These are phyloP conservation scores for Pterocles orientalis DNA, from an alignment of 2,113 vertebrate species.

Conservation along the genomic window DNA sequence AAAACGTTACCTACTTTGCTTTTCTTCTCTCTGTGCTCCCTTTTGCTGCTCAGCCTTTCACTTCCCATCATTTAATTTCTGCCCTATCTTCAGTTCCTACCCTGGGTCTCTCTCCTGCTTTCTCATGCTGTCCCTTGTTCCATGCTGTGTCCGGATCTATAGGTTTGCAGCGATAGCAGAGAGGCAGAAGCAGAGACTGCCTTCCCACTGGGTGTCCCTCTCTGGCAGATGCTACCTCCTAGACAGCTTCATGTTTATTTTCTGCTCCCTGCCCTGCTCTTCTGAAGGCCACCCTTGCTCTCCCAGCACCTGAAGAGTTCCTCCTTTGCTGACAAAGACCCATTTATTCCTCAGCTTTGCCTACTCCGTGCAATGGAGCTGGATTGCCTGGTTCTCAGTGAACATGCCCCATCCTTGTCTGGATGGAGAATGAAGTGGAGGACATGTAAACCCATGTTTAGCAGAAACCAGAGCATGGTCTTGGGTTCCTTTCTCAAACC, in stretches of 20 bases:
- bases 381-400: background rate
- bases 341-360: background rate
- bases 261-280: background rate
- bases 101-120: accelerated
- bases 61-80: background rate
- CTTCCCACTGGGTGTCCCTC: background rate
- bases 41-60: background rate
- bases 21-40: background rate
- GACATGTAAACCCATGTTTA: background rate
- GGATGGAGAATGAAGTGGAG: background rate
- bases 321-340: background rate
- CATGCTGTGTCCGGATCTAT: background rate
- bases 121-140: background rate
- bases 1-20: background rate
- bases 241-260: background rate
- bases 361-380: background rate
- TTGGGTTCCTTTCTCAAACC: background rate
- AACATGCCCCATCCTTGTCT: background rate
- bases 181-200: background rate
- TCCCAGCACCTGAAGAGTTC: background rate
- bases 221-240: background rate
- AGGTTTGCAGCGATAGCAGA: background rate
- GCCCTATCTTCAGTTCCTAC: background rate
- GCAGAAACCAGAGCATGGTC: background rate
- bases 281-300: background rate